phyloP scores from a whole-genome alignment of 2,888 invertebrate genomes.

The Cepaea hortensis region DNA sequence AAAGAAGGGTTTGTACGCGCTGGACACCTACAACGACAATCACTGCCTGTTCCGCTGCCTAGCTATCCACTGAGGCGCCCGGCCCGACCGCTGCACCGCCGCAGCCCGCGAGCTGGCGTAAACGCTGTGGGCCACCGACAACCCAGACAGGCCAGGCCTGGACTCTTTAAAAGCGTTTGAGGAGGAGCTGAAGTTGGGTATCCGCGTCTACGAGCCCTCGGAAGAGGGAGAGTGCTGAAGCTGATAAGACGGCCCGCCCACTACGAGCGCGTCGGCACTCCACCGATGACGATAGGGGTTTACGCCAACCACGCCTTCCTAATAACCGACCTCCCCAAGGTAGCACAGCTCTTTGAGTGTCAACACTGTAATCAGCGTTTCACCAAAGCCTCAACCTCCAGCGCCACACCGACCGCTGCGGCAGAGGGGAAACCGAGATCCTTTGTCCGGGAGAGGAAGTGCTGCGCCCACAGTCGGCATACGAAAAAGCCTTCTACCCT shows the following conservation, averaged over 20 bases:
- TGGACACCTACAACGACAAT: constrained; percentile 2
- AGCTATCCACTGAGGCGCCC: not conserved
- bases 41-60: not conserved
- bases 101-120: not conserved
- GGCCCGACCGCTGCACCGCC: not conserved
- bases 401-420: not conserved
- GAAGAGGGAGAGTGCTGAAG: not conserved
- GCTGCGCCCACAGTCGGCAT: not conserved
- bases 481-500: too few relatives aligned
- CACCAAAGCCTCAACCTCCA: not conserved
- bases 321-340: not conserved
- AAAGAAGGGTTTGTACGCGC: not conserved
- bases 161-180: too few relatives aligned
- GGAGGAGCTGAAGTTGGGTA: not conserved
- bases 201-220: not conserved
- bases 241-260: constrained; percentile 6
- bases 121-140: too few relatives aligned
- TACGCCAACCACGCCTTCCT: not conserved
- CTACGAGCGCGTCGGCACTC: not conserved
- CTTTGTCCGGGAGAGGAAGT: not conserved
- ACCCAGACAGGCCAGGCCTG: too few relatives aligned
- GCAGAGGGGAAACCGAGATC: not conserved
- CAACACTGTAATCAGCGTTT: too few relatives aligned
- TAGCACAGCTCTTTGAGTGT: not conserved
- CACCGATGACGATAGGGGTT: not conserved